Evolutionary conservation across 23 tunicate genomes (phyloP), one percentile per base, ranked within the genome.

Genomic region (Ciona savignyi): DNA sequence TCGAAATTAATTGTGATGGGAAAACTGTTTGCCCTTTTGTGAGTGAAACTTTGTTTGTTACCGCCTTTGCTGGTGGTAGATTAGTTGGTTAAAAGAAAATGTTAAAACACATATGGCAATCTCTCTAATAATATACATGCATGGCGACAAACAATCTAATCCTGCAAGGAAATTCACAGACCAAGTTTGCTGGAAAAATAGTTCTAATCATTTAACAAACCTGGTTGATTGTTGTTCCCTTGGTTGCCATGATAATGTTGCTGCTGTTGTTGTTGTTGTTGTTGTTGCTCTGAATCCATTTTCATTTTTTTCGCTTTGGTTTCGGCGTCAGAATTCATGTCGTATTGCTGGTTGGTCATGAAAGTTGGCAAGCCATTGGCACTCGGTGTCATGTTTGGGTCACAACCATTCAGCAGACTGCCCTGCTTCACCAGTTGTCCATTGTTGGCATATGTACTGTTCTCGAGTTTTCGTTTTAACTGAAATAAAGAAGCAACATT

Each of bases 391-490:
- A 35, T 73, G 60, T 23, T 63, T 21, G 67, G 25, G 65, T 82
- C 87, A 35, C 75, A 68, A 26, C 75, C 75, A 51, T 68, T 82
- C 2, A 82, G 28, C 32, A 82, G 32, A 60, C 32, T 80, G 77
- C 51, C 70, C 11, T 31, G 76, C 11, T 51, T 71, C 20, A 71
- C 66, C 71, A 81, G 15, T 9, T 60, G 11, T 22, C 72, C 78
- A 30, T 25, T 30, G 33, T 75, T 34, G 33, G 27, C 6, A 19
- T 9, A 28, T 29, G 27, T 72, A 72, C 71, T 75, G 34, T 25
- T 34, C 11, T 82, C 87, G 32, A 67, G 78, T 25, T 68, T 66
- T 56, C 87, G 60, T 49, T 82, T 82, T 62, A 82, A 56, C 87
- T 74, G 70, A 42, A n/a, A n/a, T n/a, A n/a, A n/a, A n/a, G n/a